Conservation (phyloP, 1,140 invertebrate species). For the Bombus haemorrhoidalis region DNA sequence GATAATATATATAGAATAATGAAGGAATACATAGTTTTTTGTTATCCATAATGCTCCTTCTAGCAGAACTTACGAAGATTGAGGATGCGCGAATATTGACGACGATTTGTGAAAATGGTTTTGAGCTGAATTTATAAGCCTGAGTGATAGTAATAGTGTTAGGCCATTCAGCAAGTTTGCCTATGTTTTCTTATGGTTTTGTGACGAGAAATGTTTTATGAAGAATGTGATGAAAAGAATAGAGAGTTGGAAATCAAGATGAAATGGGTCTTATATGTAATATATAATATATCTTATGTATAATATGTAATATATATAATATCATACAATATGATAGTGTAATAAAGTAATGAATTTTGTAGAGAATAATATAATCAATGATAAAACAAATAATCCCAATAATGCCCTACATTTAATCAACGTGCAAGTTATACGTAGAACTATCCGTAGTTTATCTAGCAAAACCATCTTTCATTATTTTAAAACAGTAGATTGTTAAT, state of each 20-base stretch:
- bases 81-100: conserved; percentile 4
- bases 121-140: background rate
- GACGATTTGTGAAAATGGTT: background rate
- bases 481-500: background rate
- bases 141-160: background rate
- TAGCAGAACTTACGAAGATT: background rate
- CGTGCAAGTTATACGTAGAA: background rate
- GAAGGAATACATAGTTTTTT: conserved; percentile 15
- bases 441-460: background rate
- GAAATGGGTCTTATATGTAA: background rate
- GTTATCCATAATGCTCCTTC: background rate
- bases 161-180: background rate
- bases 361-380: background rate
- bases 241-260: background rate
- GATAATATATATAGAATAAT: conserved; percentile 19
- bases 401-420: too few relatives aligned
- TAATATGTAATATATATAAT: too few relatives aligned
- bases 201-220: too few relatives aligned
- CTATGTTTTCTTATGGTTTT: background rate
- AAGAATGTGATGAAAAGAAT: background rate
- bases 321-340: too few relatives aligned
- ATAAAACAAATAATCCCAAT: too few relatives aligned
- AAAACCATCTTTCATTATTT: background rate
- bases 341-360: background rate
- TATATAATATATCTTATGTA: too few relatives aligned